Base-by-base conservation (phyloP, 2,113 vertebrate genomes). In the Ceuthmochares aereus region DNA sequence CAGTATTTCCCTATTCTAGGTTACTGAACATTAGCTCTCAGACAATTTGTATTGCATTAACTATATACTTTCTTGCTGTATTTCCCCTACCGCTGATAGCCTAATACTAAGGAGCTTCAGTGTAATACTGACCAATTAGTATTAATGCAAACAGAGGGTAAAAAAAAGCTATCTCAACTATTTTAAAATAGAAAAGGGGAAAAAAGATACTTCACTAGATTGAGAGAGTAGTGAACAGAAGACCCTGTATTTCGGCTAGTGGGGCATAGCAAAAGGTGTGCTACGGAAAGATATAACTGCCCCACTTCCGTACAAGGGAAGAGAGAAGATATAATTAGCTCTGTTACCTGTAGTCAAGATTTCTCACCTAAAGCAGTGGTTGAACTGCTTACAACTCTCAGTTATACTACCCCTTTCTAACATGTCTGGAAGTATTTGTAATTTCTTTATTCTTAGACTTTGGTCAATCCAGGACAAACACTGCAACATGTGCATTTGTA, bases 331-430 rank as follows among this genome's bases (percentile, higher is more conserved):
- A 55, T 29, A 72, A 87, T 95, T 73, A 82, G 87, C 54, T 87
- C 40, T 95, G 66, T 91, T 85, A 96, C 81, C 89, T 95, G 78
- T 69, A 94, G 87, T 75, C 82, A 93, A 79, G 84, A 75, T 87
- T 93, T 91, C 86, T 87, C 29, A 82, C 87, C 54, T 87, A 60
- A 95, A 93, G 69, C 84, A 92, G 40, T 30, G 92, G 58, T 54
- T 94, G 81, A 82, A 82, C 77, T 95, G 77, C 77, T 94, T 91
- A 73, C 30, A 45, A 79, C 29, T 82, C 62, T 36, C 56, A 56
- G 45, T 87, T 93, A 82, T 72, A 90, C 91, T 85, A 94, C n/a
- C 74, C 77, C 58, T 87, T 89, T 76, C 87, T 90, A 94, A 17
- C 45, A 54, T 64, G 25, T 56, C 64, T 84, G 32, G 60, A 89